Conservation (phyloP, 2,888 invertebrate species). For the Oligia latruncula region DNA sequence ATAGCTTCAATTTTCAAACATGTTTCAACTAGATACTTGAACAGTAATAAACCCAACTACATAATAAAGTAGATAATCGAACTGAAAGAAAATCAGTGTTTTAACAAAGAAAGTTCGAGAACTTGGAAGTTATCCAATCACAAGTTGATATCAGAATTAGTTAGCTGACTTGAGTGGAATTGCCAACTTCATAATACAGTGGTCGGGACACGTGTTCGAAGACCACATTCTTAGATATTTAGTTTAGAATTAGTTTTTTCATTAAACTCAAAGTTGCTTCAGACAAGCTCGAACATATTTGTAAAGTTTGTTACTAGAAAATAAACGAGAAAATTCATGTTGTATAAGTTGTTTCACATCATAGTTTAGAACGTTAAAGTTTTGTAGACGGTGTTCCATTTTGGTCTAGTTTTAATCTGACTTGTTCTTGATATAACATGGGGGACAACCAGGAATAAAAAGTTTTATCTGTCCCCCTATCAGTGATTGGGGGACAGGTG, state of each 20-base stretch:
- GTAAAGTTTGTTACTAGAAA: constrained; percentile 55
- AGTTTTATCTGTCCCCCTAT: too few relatives aligned
- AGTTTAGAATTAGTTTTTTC: constrained; percentile 66
- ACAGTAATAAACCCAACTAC: constrained; percentile 35
- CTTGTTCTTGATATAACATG: constrained; percentile 5
- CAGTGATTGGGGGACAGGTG: too few relatives aligned
- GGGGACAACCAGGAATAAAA: too few relatives aligned
- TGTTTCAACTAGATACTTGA: constrained; percentile 29
- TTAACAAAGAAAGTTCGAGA: constrained; percentile 58
- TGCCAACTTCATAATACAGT: constrained; percentile 66
- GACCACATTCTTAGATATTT: constrained; percentile 57
- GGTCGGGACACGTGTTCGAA: constrained; percentile 60
- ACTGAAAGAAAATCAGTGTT: constrained; percentile 56
- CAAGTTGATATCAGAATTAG: constrained; percentile 70
- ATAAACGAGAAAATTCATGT: constrained; percentile 55
- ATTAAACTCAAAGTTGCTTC: constrained; percentile 51
- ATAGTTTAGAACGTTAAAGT: constrained; percentile 47
- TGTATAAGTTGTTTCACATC: constrained; percentile 36
- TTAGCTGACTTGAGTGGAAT: constrained; percentile 63
- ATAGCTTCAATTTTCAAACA: constrained; percentile 48
- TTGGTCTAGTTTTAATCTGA: constrained; percentile 1
- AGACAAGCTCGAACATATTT: constrained; percentile 43
- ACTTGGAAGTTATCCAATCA: constrained; percentile 69
- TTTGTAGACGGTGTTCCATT: constrained; percentile 2
- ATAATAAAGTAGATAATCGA: constrained; percentile 31